Base-by-base conservation (phyloP, 2,797 vertebrate species). In the Helicolenus hilgendorfi region DNA sequence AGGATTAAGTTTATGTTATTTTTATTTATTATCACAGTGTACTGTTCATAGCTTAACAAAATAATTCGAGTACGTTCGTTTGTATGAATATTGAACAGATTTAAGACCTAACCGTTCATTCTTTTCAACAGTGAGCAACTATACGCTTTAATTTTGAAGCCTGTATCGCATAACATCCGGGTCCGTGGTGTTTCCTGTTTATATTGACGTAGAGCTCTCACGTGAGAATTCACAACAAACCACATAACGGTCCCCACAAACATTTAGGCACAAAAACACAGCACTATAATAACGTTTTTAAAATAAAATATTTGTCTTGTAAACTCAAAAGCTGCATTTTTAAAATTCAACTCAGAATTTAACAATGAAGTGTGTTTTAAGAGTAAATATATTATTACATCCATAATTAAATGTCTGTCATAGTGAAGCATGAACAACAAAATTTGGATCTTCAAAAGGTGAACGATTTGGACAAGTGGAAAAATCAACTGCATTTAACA, bases 201-300 rank as follows among this genome's bases (percentile, higher is more conserved):
- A 0, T 1, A 8, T 78, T 85, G 29, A 86, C 11, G 13, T 29
- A 73, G 11, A 1, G 14, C 24, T 31, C 70, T 93, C 92, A 91
- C 90, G 89, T 81, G 92, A 93, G 69, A 56, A 5, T 33, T 7
- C 4, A 56, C 10, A 49, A 49, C 18, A 14, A 18, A 26, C 7
- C 0, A 22, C 38, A 71, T 20, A 49, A 55, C 49, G 22, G 8
- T 45, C 41, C 15, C 38, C 14, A 41, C 38, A 15, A 41, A 41
- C 38, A 41, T 41, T 41, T 41, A 41, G 38, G 14, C n/a, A 45
- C 10, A 24, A 1, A 1, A 11, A 45, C 11, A 68, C 15, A 27
- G 4, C 36, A 64, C 62, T n/a, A n/a, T 6, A 33, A n/a, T 53
- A 53, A 53, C 41, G 20, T 53, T 53, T n/a, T 20, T 20, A 53